Evolutionary conservation across 2,888 invertebrate species (phyloP).

Genomic region (Sarcophaga caerulescens): DNA sequence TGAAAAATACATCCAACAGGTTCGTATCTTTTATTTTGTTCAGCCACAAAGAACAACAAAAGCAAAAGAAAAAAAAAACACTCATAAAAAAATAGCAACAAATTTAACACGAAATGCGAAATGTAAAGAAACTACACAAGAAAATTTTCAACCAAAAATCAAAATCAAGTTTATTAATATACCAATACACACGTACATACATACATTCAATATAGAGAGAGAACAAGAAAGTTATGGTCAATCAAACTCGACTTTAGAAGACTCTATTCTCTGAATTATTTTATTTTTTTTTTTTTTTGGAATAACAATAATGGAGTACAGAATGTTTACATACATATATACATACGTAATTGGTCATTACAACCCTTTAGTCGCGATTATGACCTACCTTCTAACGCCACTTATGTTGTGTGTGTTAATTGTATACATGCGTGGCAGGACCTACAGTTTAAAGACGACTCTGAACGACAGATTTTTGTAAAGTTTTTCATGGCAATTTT

Average conservation of each 20-base stretch:
- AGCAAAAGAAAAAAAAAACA: conserved; percentile 3
- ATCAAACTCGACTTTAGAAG: neutral
- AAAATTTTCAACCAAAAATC: conserved; percentile 47
- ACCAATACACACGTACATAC: conserved; percentile 44
- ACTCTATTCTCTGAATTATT: no score
- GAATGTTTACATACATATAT: no score
- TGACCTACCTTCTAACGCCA: no score
- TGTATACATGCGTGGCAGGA: no score
- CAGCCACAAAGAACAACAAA: conserved; percentile 53
- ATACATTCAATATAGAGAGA: conserved; percentile 18
- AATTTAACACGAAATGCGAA: conserved; percentile 28
- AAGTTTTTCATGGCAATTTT: no score
- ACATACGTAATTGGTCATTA: no score
- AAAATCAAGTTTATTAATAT: conserved; percentile 53
- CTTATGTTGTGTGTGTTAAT: no score
- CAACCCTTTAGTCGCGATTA: no score
- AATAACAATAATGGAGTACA: no score
- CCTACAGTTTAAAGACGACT: no score
- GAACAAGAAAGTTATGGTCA: conserved; percentile 35
- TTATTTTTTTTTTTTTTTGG: no score
- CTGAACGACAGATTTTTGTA: no score
- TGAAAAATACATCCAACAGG: conserved; percentile 75
- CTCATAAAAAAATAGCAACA: conserved; percentile 20
- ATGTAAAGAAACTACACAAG: conserved; percentile 36
- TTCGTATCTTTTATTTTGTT: conserved; percentile 76